Base-by-base conservation (phyloP, 2,113 vertebrate genomes). In the Corydoras maculifer region DNA sequence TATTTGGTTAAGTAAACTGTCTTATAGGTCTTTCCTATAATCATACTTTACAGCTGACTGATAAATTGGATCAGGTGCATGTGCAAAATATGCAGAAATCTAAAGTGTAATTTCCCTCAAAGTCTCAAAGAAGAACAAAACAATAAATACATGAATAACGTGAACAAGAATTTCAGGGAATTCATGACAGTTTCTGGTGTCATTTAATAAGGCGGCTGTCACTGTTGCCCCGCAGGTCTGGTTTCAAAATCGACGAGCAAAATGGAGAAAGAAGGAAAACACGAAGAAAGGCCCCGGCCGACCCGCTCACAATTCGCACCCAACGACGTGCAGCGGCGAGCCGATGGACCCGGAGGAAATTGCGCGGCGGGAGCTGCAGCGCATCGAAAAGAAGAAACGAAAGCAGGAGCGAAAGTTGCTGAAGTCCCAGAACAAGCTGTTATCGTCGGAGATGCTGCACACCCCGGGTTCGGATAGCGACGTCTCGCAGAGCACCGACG, bases 311-410 rank as follows among this genome's bases (percentile, higher is more conserved):
- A 99, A 98, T 90, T 97, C 96, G 0, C 96, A 98, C 82, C 96
- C 95, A 8, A 97, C 95, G 76, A 94, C 94, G 58, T 98, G 96
- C 92, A 98, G 96, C 82, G 96, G 96, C 15, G 96, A 98, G 82
- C 96, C 96, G 58, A 98, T 99, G 96, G 96, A 98, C 86, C 93
- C 96, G 0, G 94, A 97, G 83, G 96, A 99, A 86, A 99, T 99
- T 77, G 96, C 96, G 61, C 90, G 95, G 31, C 91, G 96, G 66
- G 96, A 98, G 74, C 88, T 96, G 82, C 95, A 96, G 85, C 88
- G 94, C 78, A 79, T 94, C 90, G 96, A 98, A 84, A 99, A 98
- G 83, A 99, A 96, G 87, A 96, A 94, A 49, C 91, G 96, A 7
- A 99, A 98, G 60, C 96, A 97, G 81, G 96, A 99, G 78, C 93